Base-by-base conservation (phyloP, 2,797 vertebrate genomes). In the Danio tinwini region DNA sequence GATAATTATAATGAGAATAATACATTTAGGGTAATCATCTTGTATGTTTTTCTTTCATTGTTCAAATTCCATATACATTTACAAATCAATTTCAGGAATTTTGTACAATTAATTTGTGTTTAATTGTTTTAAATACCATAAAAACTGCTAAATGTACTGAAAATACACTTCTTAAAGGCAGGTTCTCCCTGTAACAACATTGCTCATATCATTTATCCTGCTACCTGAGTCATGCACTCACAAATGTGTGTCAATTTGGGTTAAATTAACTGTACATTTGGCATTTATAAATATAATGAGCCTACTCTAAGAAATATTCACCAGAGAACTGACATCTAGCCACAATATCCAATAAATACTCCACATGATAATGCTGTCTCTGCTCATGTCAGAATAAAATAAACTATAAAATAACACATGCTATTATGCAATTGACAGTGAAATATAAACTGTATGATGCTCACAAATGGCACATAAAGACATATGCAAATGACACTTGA, bases 191-290 rank as follows among this genome's bases (percentile, higher is more conserved):
- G 8, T 14, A 7, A 39, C 56, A 74, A 12, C 40, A 56, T 58
- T 17, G 5, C 21, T 59, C 9, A 49, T 39, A 49, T 49, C 49
- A 8, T 49, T 47, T 74, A 0, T 17, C 6, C 49, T 6, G 3
- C 10, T 19, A 49, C 21, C 21, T 13, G 44, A 7, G 16, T 10
- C 29, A 62, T 39, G 16, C 2, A 39, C 1, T 62, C 4, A 37
- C 45, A 74, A 47, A 74, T 74, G 58, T 50, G 58, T 13, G 11
- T 44, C 52, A 56, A 6, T 56, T 7, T 44, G n/a, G 21, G 21
- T 69, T 52, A 69, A 70, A 70, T 69, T 40, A 52, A 52, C 29
- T 19, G 16, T 13, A 70, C 17, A 11, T 40, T 40, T 68, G 44
- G 58, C 7, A 40, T 74, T 5, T 11, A 7, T 70, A 17, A 17